Conservation (phyloP, 2,113 vertebrate genomes). For the Oncorhynchus tshawytscha region DNA sequence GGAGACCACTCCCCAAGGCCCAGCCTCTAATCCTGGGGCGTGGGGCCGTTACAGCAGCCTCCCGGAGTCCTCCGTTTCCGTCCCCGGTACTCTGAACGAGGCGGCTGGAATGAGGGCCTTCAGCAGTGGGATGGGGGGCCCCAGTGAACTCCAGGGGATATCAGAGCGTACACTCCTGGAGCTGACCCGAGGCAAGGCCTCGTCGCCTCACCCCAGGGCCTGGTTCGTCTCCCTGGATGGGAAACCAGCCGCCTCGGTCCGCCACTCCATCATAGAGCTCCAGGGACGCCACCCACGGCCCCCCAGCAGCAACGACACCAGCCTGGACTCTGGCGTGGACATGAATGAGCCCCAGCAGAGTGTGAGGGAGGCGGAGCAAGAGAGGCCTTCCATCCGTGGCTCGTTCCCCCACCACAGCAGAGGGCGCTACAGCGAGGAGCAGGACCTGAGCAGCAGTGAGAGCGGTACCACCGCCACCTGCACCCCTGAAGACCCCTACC, state of each 20-base stretch:
- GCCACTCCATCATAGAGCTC: conserved; percentile 93
- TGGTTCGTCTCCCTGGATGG: conserved; percentile 97
- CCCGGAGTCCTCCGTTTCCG: conserved; percentile 91
- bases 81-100: conserved; percentile 91
- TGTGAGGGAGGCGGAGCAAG: conserved; percentile 79
- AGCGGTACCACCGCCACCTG: conserved; percentile 85
- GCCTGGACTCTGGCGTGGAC: conserved; percentile 95
- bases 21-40: conserved; percentile 68
- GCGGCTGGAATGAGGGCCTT: conserved; percentile 86
- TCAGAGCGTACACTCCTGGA: conserved; percentile 91
- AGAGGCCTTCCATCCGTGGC: conserved; percentile 81
- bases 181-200: conserved; percentile 86
- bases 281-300: conserved; percentile 79
- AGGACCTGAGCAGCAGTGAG: conserved; percentile 92
- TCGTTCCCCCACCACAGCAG: conserved; percentile 70
- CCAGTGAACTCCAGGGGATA: conserved; percentile 87
- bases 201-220: conserved; percentile 81
- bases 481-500: conserved; percentile 85
- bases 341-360: conserved; percentile 89
- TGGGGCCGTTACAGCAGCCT: conserved; percentile 88
- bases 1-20: conserved; percentile 75
- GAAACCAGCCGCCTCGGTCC: conserved; percentile 87
- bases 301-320: conserved; percentile 91
- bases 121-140: conserved; percentile 53
- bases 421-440: conserved; percentile 74